Evolutionary conservation across 2,888 invertebrate species (phyloP).

Genomic region (Caenorhabditis afra): DNA sequence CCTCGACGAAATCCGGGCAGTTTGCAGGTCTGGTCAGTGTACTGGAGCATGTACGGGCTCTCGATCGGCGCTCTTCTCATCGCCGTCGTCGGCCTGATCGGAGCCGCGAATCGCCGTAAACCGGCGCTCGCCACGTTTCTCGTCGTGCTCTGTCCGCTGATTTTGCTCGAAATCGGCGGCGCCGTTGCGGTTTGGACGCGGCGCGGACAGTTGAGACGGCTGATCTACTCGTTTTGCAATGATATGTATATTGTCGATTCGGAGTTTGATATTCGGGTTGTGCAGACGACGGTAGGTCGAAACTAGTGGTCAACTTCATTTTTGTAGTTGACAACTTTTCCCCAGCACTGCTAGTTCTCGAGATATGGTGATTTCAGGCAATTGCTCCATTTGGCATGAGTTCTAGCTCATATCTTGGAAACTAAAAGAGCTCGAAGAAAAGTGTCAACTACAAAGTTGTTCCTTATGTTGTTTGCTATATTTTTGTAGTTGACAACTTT

Average conservation of each 20-base stretch:
- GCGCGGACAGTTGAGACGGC: conserved; percentile 3
- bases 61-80: conserved; percentile 11
- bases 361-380: no score
- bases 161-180: conserved; percentile 26
- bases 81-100: conserved; percentile 31
- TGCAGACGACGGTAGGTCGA: conserved; percentile 32
- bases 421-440: no score
- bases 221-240: conserved; percentile 21
- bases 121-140: conserved; percentile 7
- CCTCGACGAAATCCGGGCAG: neutral
- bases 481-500: no score
- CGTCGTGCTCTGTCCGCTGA: conserved; percentile 1
- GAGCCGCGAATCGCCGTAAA: neutral
- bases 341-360: no score
- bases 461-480: no score
- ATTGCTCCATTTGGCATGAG: no score
- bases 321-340: no score
- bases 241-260: conserved; percentile 26
- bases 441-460: no score
- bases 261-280: conserved; percentile 11
- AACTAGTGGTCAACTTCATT: no score
- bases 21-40: conserved; percentile 24
- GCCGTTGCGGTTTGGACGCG: conserved; percentile 14
- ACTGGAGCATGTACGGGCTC: conserved; percentile 39
- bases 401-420: no score